These are phyloP conservation scores for Aphelocoma californica DNA, from an alignment of 2,797 vertebrate species.

Conservation along the genomic window DNA sequence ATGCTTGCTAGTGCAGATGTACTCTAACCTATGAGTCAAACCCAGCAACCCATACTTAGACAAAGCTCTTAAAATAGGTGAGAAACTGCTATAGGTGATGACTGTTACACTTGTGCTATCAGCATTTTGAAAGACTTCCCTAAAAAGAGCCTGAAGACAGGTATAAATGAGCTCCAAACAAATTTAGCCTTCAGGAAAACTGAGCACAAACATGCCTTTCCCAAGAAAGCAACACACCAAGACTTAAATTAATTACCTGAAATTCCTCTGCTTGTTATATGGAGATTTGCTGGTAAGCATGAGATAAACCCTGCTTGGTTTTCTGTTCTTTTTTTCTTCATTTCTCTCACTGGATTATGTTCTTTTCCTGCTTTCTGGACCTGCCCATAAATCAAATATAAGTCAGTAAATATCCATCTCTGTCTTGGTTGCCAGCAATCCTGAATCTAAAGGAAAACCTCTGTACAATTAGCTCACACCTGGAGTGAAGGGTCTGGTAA, in stretches of 20 bases:
- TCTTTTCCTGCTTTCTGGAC: background rate
- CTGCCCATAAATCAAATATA: background rate
- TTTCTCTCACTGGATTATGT: background rate
- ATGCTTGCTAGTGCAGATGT: background rate
- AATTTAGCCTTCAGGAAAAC: background rate
- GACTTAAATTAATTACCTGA: background rate
- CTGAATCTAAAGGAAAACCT: background rate
- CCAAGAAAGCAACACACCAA: background rate
- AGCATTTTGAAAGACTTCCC: background rate
- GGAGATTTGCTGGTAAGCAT: background rate
- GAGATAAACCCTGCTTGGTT: background rate
- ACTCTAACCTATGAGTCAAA: background rate
- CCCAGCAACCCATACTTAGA: background rate
- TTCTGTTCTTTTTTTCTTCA: rapidly evolving
- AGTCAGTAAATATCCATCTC: background rate
- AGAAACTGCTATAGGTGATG: background rate
- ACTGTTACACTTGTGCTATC: background rate
- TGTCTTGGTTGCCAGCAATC: background rate
- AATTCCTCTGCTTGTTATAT: background rate
- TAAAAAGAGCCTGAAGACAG: background rate
- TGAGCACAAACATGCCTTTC: background rate
- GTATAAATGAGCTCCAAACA: background rate
- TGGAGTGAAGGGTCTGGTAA: background rate
- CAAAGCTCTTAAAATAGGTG: background rate
- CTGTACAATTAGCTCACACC: rapidly evolving